phyloP scores from a whole-genome alignment of 2,113 vertebrate species.

The Scomber japonicus region DNA sequence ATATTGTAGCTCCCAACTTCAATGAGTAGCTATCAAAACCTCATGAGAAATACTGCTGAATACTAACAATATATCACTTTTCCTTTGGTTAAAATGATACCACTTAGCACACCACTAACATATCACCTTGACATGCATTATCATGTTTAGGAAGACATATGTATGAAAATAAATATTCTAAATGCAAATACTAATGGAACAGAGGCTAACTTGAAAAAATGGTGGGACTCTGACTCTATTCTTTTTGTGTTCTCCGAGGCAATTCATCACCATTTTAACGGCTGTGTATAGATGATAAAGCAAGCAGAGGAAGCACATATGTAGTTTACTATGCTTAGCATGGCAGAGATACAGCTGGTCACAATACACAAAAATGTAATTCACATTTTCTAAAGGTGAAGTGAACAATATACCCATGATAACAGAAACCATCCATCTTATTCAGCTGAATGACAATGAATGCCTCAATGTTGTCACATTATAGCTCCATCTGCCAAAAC shows the following conservation, averaged over 20 bases:
- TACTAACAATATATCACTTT: neutral
- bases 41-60: neutral
- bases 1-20: neutral
- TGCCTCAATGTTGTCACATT: conserved; percentile 63
- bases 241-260: conserved; percentile 2
- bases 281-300: conserved; percentile 25
- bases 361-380: conserved; percentile 51
- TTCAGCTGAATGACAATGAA: conserved; percentile 70
- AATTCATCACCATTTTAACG: conserved; percentile 44
- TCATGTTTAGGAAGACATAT: neutral
- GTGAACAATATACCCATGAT: conserved; percentile 37
- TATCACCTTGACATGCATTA: conserved; percentile 2
- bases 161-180: conserved; percentile 10
- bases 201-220: neutral
- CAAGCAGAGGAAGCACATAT: conserved; percentile 11
- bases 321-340: conserved; percentile 21
- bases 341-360: conserved; percentile 3
- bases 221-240: conserved; percentile 5
- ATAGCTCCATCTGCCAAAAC: conserved; percentile 65
- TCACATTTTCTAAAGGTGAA: conserved; percentile 57
- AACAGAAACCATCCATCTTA: conserved; percentile 73
- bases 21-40: neutral
- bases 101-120: too few species aligned
- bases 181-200: conserved; percentile 20
- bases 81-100: neutral